These are phyloP conservation scores for Paracyprichromis sp. DNA, from an alignment of 2,113 vertebrate species.

Conservation along the genomic window DNA sequence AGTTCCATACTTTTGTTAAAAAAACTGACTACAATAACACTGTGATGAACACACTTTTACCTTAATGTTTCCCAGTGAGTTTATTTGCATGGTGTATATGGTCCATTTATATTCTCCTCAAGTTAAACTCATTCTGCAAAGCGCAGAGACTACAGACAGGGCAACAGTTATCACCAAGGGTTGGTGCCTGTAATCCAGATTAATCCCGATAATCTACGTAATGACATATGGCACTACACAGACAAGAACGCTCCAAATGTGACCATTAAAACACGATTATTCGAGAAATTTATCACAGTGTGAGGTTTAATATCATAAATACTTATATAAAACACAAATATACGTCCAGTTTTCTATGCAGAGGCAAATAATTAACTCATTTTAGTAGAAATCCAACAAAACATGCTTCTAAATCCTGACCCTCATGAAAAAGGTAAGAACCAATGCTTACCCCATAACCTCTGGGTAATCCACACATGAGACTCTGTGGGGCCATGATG, in stretches of 20 bases:
- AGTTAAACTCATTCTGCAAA: background rate
- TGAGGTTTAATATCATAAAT: background rate
- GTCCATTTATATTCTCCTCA: background rate
- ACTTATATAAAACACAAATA: background rate
- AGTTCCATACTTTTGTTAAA: rapidly evolving
- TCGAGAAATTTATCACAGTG: background rate
- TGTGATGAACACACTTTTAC: background rate
- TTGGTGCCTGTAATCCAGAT: background rate
- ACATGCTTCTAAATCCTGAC: background rate
- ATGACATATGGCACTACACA: background rate
- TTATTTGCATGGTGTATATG: rapidly evolving
- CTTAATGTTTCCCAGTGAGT: background rate
- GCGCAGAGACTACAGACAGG: background rate
- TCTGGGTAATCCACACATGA: background rate
- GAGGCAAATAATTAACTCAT: background rate
- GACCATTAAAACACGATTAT: background rate
- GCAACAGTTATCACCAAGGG: background rate
- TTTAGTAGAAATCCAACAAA: background rate
- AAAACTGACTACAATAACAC: background rate
- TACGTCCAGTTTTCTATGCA: background rate
- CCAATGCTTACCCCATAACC: background rate
- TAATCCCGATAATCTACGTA: background rate
- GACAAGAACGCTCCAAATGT: background rate
- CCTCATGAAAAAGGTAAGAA: background rate
- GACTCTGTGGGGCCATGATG: background rate